Base-by-base conservation (phyloP, 2,888 invertebrate genomes). In the Pollenia labialis region DNA sequence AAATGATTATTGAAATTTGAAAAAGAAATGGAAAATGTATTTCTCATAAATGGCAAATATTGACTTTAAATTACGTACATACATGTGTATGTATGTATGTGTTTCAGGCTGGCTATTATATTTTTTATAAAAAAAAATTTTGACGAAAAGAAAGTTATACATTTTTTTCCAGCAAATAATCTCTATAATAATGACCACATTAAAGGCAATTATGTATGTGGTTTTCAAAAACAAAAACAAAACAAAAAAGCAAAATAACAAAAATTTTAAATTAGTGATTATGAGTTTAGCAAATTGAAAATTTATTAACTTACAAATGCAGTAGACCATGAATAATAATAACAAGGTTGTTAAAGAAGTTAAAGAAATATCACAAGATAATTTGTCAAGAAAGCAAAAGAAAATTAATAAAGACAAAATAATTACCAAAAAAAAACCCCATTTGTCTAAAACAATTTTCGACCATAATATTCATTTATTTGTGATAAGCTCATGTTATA, bases 131-230 rank as follows among this genome's bases (percentile, higher is more conserved):
- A n/a, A 8, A 44, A 2, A 8, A 44, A 1, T n/a, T 76, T 23
- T 54, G n/a, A 76, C 23, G 64, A 54, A 84, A 84, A 81, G 87
- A 87, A 87, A 87, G 87, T 87, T 52, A 81, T 56, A 72, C 18
- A 52, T 18, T 32, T 42, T 42, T 32, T 62, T 62, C 40, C 42
- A 75, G 44, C 50, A 44, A 76, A 54, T 75, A 82, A 82, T 82
- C 68, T 75, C 69, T 50, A 82, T 79, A 79, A 75, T 86, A 82
- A 82, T 81, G 81, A 81, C 82, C 64, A 79, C 69, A 86, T 75
- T 82, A 79, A 77, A 86, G 56, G n/a, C 75, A 86, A 86, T 86
- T 86, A 85, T 82, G 79, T 52, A 85, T 82, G 79, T 46, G 82
- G 82, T 86, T 75, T 52, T 32, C 32, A 32, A 0, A 32, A 23